A percentile compares a stretch with the other conserved stretches of the same genome.
These are phyloP conservation scores for Talpa occidentalis DNA, from an alignment of 2,113 vertebrate species.

Conservation along the genomic window DNA sequence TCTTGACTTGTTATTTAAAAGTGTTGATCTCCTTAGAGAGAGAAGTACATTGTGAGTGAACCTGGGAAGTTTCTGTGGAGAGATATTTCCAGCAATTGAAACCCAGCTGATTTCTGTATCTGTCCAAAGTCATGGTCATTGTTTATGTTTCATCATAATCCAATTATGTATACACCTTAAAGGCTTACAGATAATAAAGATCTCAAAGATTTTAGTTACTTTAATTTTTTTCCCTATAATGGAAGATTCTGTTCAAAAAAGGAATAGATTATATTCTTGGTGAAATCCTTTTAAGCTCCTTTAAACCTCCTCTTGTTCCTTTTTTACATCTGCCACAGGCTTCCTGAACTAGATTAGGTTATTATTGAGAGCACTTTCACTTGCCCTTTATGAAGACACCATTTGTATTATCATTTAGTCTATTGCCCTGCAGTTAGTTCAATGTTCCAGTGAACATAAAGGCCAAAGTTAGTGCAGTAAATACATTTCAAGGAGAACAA, in stretches of 20 bases:
- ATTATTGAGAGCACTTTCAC: neutral
- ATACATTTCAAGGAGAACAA: neutral
- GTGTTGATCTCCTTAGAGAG: slow-evolving; percentile 45
- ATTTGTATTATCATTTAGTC: neutral
- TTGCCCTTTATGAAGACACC: neutral
- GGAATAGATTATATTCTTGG: neutral
- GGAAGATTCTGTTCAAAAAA: slow-evolving; percentile 48
- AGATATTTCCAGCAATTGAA: slow-evolving; percentile 49
- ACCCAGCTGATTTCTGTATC: slow-evolving; percentile 51
- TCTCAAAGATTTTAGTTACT: slow-evolving; percentile 2
- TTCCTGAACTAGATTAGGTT: neutral
- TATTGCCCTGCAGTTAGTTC: neutral
- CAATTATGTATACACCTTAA: slow-evolving; percentile 42
- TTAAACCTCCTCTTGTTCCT: slow-evolving; percentile 13
- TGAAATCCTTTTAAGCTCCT: slow-evolving; percentile 46
- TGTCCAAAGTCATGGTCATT: neutral
- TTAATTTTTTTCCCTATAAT: slow-evolving; percentile 39
- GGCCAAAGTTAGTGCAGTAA: neutral
- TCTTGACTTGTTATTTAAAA: slow-evolving; percentile 68
- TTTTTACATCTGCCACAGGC: neutral
- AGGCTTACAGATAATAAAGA: slow-evolving; percentile 34
- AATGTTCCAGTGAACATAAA: neutral
- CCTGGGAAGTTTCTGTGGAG: slow-evolving; percentile 21
- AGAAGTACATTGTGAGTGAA: slow-evolving; percentile 51
- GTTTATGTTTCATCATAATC: slow-evolving; percentile 59